Evolutionary conservation across 2,888 invertebrate genomes (phyloP), one percentile per base, ranked within the genome.

Genomic region (Agrochola macilenta): DNA sequence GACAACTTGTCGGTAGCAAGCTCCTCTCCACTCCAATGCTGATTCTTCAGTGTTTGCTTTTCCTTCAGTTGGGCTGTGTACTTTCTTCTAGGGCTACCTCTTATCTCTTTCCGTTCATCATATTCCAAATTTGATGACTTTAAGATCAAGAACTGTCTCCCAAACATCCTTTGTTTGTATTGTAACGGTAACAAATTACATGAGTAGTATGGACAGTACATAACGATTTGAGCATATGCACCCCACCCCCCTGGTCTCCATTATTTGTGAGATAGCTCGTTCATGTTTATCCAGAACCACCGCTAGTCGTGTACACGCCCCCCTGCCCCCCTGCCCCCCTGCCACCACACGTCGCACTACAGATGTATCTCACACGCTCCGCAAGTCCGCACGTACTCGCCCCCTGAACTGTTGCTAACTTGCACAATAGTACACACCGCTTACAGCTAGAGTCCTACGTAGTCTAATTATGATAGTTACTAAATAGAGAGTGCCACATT

Each of bases 361-460:
- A 11, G 2, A 30, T 12, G 23, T 30, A 20, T 30, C 20, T 39
- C 57, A 12, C 61, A 46, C 20, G 71, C 57, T 20, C 11, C 39
- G 57, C 78, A 80, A 64, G 73, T 20, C 11, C 39, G 57, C 78
- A 80, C 74, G 73, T 17, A 23, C 9, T 11, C 39, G 64, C 81
- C 64, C 80, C 35, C 26, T 78, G 81, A 58, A 43, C 78, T 52
- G 63, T 79, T 72, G 58, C 49, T 11, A 52, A 52, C 43, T 26
- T 11, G 30, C 52, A 35, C 63, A 14, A 39, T 39, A 14, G 46
- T 43, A 30, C 17, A 14, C 58, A 11, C 52, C n/a, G 43, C 43
- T 12, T 11, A 35, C 30, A 12, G 52, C 20, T 14, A 9, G 11
- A 43, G 17, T 12, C n/a, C 8, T 66, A 52, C n/a, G 26, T 46